Conservation (phyloP, 2,888 invertebrate genomes). For the Andrena hattorfiana region DNA sequence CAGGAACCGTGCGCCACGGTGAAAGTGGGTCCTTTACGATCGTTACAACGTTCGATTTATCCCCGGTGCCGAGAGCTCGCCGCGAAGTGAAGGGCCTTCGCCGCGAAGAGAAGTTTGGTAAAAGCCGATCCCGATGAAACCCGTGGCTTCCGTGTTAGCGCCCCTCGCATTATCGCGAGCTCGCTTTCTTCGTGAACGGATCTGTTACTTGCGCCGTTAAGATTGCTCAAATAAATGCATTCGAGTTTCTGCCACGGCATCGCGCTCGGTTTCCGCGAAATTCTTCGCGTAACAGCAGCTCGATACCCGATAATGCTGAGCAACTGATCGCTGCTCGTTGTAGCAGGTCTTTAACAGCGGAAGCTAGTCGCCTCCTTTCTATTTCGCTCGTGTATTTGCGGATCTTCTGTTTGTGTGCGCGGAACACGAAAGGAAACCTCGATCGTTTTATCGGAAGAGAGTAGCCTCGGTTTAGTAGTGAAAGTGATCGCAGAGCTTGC, state of each 20-base stretch:
- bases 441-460: conserved; percentile 2
- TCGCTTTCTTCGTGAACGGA: conserved; percentile 26
- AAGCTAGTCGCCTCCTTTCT: conserved; percentile 6
- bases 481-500: not conserved
- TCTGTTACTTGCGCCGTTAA: conserved; percentile 14
- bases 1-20: conserved; percentile 45
- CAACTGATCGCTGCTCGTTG: not conserved
- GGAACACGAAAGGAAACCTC: conserved; percentile 16
- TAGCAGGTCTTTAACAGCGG: not conserved
- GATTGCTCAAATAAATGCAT: not conserved
- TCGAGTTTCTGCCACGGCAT: not conserved
- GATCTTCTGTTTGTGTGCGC: not conserved
- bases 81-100: conserved; percentile 45
- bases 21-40: conserved; percentile 64
- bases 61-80: conserved; percentile 27
- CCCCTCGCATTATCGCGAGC: not conserved
- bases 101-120: conserved; percentile 44
- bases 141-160: conserved; percentile 17
- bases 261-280: not conserved
- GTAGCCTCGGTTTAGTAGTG: conserved; percentile 8
- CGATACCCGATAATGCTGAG: not conserved
- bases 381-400: not conserved
- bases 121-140: conserved; percentile 30
- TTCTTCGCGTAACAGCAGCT: not conserved
- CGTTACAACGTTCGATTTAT: conserved; percentile 62